phyloP scores from a whole-genome alignment of 2,113 vertebrate species.

The Rattus rattus region DNA sequence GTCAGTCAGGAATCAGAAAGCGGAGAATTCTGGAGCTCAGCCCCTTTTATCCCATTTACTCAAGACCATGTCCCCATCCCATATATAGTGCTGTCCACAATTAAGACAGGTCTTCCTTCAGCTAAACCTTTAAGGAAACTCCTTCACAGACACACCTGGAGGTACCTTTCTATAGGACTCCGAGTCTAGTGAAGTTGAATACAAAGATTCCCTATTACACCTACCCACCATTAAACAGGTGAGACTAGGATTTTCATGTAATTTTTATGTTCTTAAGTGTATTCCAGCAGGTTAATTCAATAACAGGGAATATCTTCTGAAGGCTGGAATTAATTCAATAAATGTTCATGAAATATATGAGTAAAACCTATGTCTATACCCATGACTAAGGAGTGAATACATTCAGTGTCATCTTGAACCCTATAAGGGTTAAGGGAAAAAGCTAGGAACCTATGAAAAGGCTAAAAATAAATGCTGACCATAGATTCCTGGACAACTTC shows the following conservation, averaged over 20 bases:
- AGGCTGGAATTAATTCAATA: neutral
- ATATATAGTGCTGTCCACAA: no score
- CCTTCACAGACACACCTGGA: neutral
- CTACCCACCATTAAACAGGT: neutral
- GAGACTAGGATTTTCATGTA: neutral
- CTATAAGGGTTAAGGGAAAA: neutral
- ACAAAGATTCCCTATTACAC: neutral
- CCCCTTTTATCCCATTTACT: neutral
- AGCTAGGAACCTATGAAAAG: neutral
- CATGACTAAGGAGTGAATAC: neutral
- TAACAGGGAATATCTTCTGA: neutral
- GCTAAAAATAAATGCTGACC: neutral
- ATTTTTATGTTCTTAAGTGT: conserved; percentile 2
- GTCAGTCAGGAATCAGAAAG: neutral
- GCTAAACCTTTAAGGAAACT: neutral
- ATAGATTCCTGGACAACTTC: neutral
- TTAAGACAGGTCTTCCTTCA: neutral
- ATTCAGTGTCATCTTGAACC: neutral
- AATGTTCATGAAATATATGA: neutral
- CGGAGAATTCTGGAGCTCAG: neutral
- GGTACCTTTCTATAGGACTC: neutral
- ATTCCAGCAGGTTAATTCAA: neutral
- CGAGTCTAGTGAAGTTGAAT: neutral
- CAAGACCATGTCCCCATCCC: neutral
- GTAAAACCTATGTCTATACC: neutral